Evolutionary conservation across 1,140 invertebrate species (phyloP).

Genomic region (Drosophila erecta): DNA sequence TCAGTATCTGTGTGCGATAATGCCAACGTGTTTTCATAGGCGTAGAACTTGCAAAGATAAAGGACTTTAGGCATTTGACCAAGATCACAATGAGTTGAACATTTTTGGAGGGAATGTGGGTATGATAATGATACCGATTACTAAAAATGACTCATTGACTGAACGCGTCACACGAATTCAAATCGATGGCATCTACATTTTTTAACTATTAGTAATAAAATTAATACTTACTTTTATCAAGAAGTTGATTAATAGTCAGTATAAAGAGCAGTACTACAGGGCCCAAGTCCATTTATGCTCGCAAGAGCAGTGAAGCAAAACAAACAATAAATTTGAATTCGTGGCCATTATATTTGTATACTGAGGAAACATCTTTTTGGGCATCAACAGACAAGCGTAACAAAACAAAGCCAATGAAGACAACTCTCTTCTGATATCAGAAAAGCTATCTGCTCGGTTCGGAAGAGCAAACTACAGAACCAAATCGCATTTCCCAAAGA

Average conservation of each 20-base stretch:
- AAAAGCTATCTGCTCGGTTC: no score
- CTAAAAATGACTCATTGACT: neutral
- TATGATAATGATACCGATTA: neutral
- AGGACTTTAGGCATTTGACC: neutral
- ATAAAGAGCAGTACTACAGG: neutral
- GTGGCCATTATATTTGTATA: no score
- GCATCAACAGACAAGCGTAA: no score
- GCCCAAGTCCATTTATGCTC: no score
- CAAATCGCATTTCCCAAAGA: neutral
- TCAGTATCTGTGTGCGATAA: conserved; percentile 16
- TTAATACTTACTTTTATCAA: no score
- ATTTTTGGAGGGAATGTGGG: neutral
- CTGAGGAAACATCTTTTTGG: no score
- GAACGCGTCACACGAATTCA: no score
- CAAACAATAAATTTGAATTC: neutral
- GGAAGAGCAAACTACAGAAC: neutral
- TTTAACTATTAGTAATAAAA: no score
- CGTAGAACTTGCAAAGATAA: conserved; percentile 7
- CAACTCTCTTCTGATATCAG: no score
- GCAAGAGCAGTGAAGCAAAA: no score
- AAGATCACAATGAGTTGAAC: neutral
- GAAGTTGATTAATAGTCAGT: neutral
- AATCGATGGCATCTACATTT: no score
- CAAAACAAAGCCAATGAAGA: neutral
- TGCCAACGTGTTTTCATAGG: conserved; percentile 11